These are phyloP conservation scores for Eupelmus urozonus DNA, from an alignment of 2,888 invertebrate species.

Conservation along the genomic window DNA sequence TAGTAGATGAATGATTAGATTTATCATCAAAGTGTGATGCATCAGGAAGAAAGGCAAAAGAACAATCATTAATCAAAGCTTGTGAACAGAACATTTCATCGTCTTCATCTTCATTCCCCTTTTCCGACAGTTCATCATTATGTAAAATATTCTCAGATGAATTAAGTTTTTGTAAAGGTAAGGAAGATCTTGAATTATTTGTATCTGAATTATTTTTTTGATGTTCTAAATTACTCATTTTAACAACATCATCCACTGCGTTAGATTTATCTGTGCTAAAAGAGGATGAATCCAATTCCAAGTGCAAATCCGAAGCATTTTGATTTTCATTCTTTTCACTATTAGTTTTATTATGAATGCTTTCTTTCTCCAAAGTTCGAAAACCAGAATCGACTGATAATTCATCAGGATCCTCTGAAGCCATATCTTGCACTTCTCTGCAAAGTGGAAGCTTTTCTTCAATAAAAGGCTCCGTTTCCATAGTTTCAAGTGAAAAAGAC, in stretches of 20 bases:
- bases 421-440: background rate
- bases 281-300: background rate
- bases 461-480: slow-evolving; percentile 13
- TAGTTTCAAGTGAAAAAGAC: slow-evolving; percentile 11
- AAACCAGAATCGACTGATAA: slow-evolving; percentile 2
- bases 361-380: background rate
- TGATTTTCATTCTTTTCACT: background rate
- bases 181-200: background rate
- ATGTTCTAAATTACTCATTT: background rate
- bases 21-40: slow-evolving; percentile 38
- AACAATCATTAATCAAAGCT: slow-evolving; percentile 51
- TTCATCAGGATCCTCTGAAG: background rate
- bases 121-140: slow-evolving; percentile 11
- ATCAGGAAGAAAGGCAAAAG: slow-evolving; percentile 43
- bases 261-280: slow-evolving; percentile 35
- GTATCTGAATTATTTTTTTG: background rate
- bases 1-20: background rate
- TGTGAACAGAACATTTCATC: slow-evolving; percentile 56
- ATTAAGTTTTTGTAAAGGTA: background rate
- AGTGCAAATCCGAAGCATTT: background rate
- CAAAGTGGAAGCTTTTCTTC: background rate
- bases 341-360: slow-evolving; percentile 2
- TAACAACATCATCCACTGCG: slow-evolving; percentile 54
- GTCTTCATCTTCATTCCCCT: slow-evolving; percentile 34
- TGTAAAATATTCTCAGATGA: background rate